phyloP scores from a whole-genome alignment of 2,113 vertebrate genomes.

The Caranx ignobilis region DNA sequence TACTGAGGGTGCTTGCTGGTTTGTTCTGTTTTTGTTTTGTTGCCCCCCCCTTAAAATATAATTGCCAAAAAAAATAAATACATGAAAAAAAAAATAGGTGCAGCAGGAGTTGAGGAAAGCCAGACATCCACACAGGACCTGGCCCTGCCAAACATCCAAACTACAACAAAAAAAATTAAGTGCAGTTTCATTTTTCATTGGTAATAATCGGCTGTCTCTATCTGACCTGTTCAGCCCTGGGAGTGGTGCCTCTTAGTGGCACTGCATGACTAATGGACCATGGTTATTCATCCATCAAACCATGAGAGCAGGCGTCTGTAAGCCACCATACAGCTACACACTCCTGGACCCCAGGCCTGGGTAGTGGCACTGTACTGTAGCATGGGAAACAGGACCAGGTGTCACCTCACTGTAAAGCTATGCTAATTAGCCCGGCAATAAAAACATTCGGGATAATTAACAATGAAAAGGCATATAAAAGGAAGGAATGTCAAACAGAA shows the following conservation, averaged over 20 bases:
- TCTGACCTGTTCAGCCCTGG: slow-evolving; percentile 36
- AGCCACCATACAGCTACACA: slow-evolving; percentile 13
- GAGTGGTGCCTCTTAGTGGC: slow-evolving; percentile 49
- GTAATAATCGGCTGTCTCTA: slow-evolving; percentile 29
- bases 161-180: background rate
- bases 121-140: background rate
- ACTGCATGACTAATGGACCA: slow-evolving; percentile 57
- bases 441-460: slow-evolving; percentile 73
- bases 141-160: background rate
- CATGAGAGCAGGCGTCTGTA: slow-evolving; percentile 21
- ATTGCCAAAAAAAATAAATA: background rate
- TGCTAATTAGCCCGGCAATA: slow-evolving; percentile 71
- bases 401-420: slow-evolving; percentile 67
- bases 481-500: slow-evolving; percentile 67
- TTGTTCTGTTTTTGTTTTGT: background rate
- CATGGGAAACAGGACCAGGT: slow-evolving; percentile 64
- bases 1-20: too few species aligned
- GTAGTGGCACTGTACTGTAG: slow-evolving; percentile 18
- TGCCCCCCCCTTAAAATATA: background rate
- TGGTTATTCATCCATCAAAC: slow-evolving; percentile 61
- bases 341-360: slow-evolving; percentile 12
- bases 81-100: background rate
- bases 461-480: slow-evolving; percentile 62
- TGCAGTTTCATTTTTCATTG: slow-evolving; percentile 36
- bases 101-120: background rate